Percentiles rank a stretch among this genome's conserved stretches.
phyloP scores from a whole-genome alignment of 2,113 vertebrate genomes.

The Paramormyrops kingsleyae region DNA sequence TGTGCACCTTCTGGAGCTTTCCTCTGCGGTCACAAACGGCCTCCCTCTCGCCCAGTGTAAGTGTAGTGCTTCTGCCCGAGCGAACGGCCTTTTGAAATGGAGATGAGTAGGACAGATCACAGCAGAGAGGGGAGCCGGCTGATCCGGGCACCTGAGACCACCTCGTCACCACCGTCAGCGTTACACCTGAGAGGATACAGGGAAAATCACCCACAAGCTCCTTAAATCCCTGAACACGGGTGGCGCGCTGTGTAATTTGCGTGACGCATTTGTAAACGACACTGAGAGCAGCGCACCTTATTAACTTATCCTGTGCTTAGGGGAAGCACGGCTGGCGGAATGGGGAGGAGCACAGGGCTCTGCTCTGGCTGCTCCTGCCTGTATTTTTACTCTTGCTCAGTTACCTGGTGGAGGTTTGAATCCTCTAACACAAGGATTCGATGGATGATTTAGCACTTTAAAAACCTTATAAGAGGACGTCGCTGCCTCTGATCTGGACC shows the following conservation, averaged over 20 bases:
- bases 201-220: not conserved
- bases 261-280: conserved; percentile 62
- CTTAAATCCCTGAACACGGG: conserved; percentile 52
- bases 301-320: conserved; percentile 49
- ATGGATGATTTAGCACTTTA: conserved; percentile 38
- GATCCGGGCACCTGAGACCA: not conserved
- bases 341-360: conserved; percentile 22
- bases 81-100: not conserved
- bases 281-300: conserved; percentile 57
- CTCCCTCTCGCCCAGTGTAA: not conserved
- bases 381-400: conserved; percentile 36
- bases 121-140: not conserved
- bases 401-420: conserved; percentile 41
- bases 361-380: conserved; percentile 27
- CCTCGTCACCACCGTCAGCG: not conserved
- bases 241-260: conserved; percentile 61
- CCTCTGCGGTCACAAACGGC: not conserved
- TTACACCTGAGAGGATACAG: conserved; percentile 45
- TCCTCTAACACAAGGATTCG: conserved; percentile 34
- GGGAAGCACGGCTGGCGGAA: conserved; percentile 24
- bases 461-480: conserved; percentile 31
- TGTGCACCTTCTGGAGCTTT: not conserved
- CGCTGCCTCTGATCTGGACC: conserved; percentile 34
- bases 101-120: not conserved
- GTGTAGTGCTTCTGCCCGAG: not conserved